phyloP scores from a whole-genome alignment of 2,113 vertebrate species.

The Toxotes chatareus region DNA sequence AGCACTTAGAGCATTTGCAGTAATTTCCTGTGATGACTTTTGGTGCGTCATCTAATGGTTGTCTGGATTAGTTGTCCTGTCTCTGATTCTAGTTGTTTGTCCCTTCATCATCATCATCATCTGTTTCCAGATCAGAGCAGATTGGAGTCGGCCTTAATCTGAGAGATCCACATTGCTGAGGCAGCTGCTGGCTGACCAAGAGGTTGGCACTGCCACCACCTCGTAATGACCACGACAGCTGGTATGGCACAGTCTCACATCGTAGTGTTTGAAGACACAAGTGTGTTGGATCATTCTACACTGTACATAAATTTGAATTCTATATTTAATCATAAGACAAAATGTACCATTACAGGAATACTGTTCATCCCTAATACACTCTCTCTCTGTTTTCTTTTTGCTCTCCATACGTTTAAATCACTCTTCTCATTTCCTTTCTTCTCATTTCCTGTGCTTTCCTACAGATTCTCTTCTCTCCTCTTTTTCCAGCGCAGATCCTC shows the following conservation, averaged over 20 bases:
- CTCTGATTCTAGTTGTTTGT: slow-evolving; percentile 60
- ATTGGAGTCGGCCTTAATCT: slow-evolving; percentile 76
- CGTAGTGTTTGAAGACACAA: slow-evolving; percentile 41
- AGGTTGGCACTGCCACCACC: slow-evolving; percentile 61
- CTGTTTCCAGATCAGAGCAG: slow-evolving; percentile 74
- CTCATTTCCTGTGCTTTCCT: slow-evolving; percentile 5
- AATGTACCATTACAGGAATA: background rate
- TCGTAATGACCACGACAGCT: slow-evolving; percentile 74
- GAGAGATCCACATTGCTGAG: slow-evolving; percentile 63
- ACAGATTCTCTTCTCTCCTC: slow-evolving; percentile 4
- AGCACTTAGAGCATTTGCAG: slow-evolving; percentile 30
- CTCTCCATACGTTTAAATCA: background rate
- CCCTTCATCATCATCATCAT: slow-evolving; percentile 60
- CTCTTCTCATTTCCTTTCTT: background rate
- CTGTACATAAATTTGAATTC: background rate
- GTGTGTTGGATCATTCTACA: slow-evolving; percentile 10
- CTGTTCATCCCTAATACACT: background rate
- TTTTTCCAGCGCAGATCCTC: slow-evolving; percentile 36
- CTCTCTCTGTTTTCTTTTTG: background rate
- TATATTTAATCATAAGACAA: background rate
- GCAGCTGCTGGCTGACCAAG: slow-evolving; percentile 70
- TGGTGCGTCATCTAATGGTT: slow-evolving; percentile 42
- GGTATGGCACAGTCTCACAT: slow-evolving; percentile 44
- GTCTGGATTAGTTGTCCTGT: slow-evolving; percentile 62
- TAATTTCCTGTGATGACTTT: slow-evolving; percentile 57